Base-by-base conservation (phyloP, 2,888 invertebrate genomes). In the Idaea biselata region DNA sequence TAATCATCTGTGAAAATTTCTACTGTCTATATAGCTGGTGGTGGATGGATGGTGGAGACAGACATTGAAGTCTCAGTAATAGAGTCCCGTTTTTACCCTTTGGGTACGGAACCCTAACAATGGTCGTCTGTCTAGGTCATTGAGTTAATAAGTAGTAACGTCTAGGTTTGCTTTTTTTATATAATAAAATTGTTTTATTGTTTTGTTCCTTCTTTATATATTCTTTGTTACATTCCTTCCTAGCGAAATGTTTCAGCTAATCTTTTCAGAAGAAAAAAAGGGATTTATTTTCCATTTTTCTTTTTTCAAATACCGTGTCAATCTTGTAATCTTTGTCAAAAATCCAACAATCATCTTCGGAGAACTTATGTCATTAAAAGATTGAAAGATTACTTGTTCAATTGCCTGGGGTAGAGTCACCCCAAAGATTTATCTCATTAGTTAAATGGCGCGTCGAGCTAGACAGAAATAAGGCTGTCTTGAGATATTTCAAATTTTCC, bases 341-440 rank as follows among this genome's bases (percentile, higher is more conserved):
- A 65, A 72, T 73, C 72, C 74, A 77, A 82, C 84, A 84, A 83
- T 86, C 82, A 83, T 83, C 77, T 75, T 69, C 75, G 65, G 71
- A 79, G 76, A 87, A 87, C 82, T 88, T 84, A 81, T 82, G 85
- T 89, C 91, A 90, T 90, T 91, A 90, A 86, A 86, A 90, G 90
- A 90, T 91, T 89, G 88, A 86, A 87, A 87, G 90, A 91, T 91
- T 91, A 85, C 88, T 86, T 78, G 79, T 83, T 81, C 84, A 77
- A 77, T 81, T 78, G 76, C 79, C 76, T 71, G 83, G 89, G 89
- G 88, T 85, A 86, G 85, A 88, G 86, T 80, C 79, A 72, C 71
- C 76, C 84, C 83, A 77, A 78, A 86, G 87, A 89, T 88, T 91
- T 88, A 90, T 91, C 87, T 89, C 86, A 88, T 91, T 89, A 89